Evolutionary conservation across 2,797 vertebrate genomes (phyloP).

Genomic region (Dipus sagitta): DNA sequence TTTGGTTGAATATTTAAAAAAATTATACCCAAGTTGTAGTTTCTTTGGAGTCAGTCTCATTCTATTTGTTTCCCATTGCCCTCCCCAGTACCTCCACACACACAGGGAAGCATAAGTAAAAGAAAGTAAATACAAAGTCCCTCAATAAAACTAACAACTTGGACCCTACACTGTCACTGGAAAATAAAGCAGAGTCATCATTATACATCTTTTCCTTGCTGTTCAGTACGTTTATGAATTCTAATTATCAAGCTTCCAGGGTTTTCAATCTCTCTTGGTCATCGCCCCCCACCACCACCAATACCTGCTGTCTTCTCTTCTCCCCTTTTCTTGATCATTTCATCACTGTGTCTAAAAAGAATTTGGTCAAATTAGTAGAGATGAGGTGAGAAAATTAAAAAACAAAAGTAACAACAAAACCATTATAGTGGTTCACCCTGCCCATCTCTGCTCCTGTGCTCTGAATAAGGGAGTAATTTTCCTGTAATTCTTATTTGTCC

Average conservation of each 20-base stretch:
- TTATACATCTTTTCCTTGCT: conserved; percentile 29
- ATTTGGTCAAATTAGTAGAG: conserved; percentile 48
- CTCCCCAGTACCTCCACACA: neutral
- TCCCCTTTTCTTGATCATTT: conserved; percentile 2
- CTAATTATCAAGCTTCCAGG: neutral
- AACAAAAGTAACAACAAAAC: neutral
- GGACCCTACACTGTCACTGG: neutral
- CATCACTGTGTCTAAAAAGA: conserved; percentile 31
- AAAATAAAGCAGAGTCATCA: conserved; percentile 29
- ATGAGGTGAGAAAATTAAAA: neutral
- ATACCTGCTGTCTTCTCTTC: neutral
- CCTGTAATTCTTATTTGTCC: neutral
- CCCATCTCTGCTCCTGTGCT: neutral
- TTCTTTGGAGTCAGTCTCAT: conserved; percentile 48
- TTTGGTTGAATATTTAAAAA: conserved; percentile 64
- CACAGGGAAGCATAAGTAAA: conserved; percentile 16
- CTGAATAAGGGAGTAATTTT: conserved; percentile 26
- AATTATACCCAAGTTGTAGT: conserved; percentile 32
- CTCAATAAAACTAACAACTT: conserved; percentile 38
- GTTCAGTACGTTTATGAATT: conserved; percentile 58
- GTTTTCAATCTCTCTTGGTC: neutral
- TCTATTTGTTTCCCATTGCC: conserved; percentile 28
- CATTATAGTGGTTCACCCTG: neutral
- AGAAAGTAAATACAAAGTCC: conserved; percentile 48
- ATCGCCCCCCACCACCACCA: too few relatives aligned